Evolutionary conservation across 1,140 invertebrate species (phyloP).

Genomic region (Drosophila sp.): DNA sequence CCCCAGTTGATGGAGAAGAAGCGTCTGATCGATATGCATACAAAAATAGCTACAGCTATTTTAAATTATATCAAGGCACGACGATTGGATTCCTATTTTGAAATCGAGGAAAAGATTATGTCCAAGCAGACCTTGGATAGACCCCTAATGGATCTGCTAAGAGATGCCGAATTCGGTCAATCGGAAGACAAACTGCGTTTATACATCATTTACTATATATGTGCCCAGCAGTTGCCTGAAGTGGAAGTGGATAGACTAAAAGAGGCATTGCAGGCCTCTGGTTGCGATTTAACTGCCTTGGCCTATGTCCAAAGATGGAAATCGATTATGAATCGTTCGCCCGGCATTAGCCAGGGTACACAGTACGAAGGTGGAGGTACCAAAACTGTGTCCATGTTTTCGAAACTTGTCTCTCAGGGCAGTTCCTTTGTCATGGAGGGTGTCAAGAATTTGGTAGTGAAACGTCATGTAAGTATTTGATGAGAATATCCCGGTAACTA

Average conservation of each 20-base stretch:
- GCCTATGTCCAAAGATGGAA: constrained; percentile 96
- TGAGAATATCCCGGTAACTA: rapidly evolving
- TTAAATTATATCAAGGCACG: constrained; percentile 93
- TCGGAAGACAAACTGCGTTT: constrained; percentile 97
- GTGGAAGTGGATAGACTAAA: constrained; percentile 93
- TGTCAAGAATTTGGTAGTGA: constrained; percentile 99
- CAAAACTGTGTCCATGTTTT: constrained; percentile 99
- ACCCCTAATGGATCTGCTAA: constrained; percentile 90
- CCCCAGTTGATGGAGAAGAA: constrained; percentile 99
- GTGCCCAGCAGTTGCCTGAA: constrained; percentile 90
- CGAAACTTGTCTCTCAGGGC: constrained; percentile 97
- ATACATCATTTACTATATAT: constrained; percentile 97
- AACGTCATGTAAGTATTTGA: constrained; percentile 92
- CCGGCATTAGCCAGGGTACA: constrained; percentile 83
- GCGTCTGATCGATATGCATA: constrained; percentile 98
- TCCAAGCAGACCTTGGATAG: constrained; percentile 90
- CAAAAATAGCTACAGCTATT: constrained; percentile 97
- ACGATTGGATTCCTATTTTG: constrained; percentile 97
- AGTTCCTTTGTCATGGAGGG: constrained; percentile 99
- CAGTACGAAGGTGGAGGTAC: constrained; percentile 97
- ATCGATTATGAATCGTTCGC: constrained; percentile 72
- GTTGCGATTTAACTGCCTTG: constrained; percentile 93
- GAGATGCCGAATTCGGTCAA: constrained; percentile 93
- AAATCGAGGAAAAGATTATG: constrained; percentile 99
- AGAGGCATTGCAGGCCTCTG: constrained; percentile 89